Base-by-base conservation (phyloP, 2,113 vertebrate genomes). In the Castor canadensis region DNA sequence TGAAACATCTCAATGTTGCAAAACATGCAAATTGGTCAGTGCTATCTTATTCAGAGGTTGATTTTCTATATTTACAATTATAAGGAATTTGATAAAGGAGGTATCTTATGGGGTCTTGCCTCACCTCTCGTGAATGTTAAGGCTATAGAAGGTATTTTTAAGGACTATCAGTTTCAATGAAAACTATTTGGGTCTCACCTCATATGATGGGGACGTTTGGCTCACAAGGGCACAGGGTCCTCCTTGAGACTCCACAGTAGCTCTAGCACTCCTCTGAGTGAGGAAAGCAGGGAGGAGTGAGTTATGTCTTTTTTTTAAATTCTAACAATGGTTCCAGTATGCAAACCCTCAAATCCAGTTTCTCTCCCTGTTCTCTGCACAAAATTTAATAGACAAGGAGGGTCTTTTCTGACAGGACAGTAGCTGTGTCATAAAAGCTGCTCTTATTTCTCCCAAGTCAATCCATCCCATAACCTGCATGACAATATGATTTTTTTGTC, bases 341-440 rank as follows among this genome's bases (percentile, higher is more conserved):
- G 17, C 28, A 72, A 24, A 3, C 11, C 32, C 38, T 30, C 22
- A 22, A 9, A 30, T 49, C 20, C 38, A 76, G 0, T 12, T 32
- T 75, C 40, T 54, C 58, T 35, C 30, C 38, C n/a, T 35, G 22
- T 30, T 7, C 15, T 54, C 30, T 22, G 15, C 19, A 35, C 35
- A 9, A 6, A 24, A 20, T 0, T 4, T 10, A 47, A 49, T 6
- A 17, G n/a, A 49, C 26, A 10, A 5, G 9, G 3, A 40, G 3
- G 13, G 6, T 2, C 10, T 38, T 6, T 54, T 30, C 54, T 6
- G 3, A 11, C 24, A 38, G 40, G 8, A 54, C 13, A n/a, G 35
- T 60, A 47, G 1, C 9, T 49, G 26, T 4, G 4, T 7, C 49
- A 15, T 3, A n/a, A 73, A 60, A 73, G 6, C 1, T 2, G 1